Evolutionary conservation across 2,113 vertebrate genomes (phyloP).

Genomic region (Nothocercus nigrocapillus): DNA sequence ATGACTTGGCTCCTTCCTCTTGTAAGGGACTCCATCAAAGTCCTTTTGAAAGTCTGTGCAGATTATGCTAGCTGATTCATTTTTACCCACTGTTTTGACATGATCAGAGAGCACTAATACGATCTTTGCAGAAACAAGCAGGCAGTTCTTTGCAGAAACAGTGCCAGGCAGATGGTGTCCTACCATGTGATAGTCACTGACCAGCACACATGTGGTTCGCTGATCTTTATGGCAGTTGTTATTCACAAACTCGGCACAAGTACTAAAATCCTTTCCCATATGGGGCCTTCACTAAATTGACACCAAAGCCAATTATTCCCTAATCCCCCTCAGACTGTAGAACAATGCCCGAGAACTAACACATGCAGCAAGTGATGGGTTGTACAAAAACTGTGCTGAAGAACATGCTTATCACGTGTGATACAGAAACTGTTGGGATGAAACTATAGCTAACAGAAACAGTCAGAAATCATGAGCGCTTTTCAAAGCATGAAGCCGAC

Average conservation of each 20-base stretch:
- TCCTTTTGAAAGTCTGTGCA: background rate
- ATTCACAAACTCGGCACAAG: background rate
- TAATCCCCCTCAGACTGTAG: background rate
- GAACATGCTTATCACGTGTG: background rate
- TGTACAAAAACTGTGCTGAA: background rate
- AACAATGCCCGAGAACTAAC: background rate
- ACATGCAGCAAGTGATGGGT: background rate
- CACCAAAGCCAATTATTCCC: background rate
- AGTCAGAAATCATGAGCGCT: background rate
- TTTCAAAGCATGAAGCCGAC: background rate
- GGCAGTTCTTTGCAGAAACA: background rate
- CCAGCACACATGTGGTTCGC: background rate
- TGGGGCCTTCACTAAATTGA: background rate
- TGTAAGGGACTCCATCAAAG: background rate
- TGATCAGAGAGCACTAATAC: background rate
- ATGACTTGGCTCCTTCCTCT: background rate
- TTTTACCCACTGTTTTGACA: background rate
- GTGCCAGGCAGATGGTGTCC: background rate
- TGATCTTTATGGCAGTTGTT: background rate
- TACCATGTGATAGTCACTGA: rapidly evolving
- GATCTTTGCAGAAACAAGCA: background rate
- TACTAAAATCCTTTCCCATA: background rate
- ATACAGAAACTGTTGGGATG: background rate
- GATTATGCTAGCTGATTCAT: background rate
- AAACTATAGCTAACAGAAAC: background rate